Percentiles rank a stretch among this genome's conserved stretches.
Conservation (phyloP, 2,888 invertebrate species). For the Stenurella melanura region DNA sequence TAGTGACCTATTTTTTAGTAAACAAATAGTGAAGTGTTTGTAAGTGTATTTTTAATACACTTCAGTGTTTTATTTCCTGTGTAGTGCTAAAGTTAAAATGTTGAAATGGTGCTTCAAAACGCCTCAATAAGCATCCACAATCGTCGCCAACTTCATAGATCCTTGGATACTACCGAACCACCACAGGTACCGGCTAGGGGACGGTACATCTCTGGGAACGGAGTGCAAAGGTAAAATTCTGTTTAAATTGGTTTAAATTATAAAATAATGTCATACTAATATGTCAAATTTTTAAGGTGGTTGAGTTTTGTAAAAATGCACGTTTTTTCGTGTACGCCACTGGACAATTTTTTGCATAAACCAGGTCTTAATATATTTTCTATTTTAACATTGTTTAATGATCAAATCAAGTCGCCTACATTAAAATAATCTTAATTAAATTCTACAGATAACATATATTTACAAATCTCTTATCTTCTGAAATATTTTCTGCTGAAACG, state of each 20-base stretch:
- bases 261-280: no score
- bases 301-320: no score
- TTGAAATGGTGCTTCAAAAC: slow-evolving; percentile 62
- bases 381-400: no score
- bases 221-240: slow-evolving; percentile 52
- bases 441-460: no score
- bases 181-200: slow-evolving; percentile 60
- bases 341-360: no score
- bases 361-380: no score
- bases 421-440: no score
- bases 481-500: no score
- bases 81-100: slow-evolving; percentile 51
- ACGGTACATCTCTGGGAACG: slow-evolving; percentile 55
- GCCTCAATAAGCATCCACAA: slow-evolving; percentile 48
- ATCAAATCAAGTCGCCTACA: no score
- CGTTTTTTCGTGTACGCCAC: no score
- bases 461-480: no score
- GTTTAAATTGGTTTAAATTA: neutral
- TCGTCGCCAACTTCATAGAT: slow-evolving; percentile 52
- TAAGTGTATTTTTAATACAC: slow-evolving; percentile 3
- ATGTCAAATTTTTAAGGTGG: no score
- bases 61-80: slow-evolving; percentile 12
- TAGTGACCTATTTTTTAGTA: neutral
- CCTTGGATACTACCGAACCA: slow-evolving; percentile 52
- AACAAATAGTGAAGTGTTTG: slow-evolving; percentile 17